These are phyloP conservation scores for Noctua comes DNA, from an alignment of 2,888 invertebrate species.

Conservation along the genomic window DNA sequence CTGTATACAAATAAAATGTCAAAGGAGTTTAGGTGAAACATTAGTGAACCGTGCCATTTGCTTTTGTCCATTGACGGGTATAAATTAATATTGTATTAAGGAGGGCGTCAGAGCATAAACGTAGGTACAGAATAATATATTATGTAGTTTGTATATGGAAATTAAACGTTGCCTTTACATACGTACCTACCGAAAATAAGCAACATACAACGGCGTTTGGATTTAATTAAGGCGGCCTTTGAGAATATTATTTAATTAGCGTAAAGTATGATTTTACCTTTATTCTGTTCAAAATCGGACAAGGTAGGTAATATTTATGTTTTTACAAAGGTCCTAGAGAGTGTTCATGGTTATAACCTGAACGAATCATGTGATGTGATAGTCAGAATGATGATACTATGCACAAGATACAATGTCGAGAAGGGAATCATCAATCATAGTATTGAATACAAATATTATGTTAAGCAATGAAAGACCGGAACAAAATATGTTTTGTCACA, in stretches of 20 bases:
- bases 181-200: constrained; percentile 55
- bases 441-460: constrained; percentile 8
- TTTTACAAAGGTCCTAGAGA: neutral
- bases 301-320: constrained; percentile 6
- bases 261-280: constrained; percentile 63
- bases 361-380: neutral
- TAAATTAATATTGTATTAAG: constrained; percentile 35
- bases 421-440: neutral
- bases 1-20: too few relatives aligned
- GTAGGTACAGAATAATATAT: neutral
- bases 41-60: neutral
- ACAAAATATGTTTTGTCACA: neutral
- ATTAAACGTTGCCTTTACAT: constrained; percentile 33
- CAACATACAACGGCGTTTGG: constrained; percentile 64
- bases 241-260: constrained; percentile 77
- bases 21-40: too few relatives aligned
- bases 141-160: constrained; percentile 37
- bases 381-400: neutral
- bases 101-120: constrained; percentile 22
- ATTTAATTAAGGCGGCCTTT: constrained; percentile 77
- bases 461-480: neutral
- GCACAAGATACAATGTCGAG: neutral
- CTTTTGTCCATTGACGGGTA: constrained; percentile 33
- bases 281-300: constrained; percentile 34
- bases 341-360: neutral